Conservation (phyloP, 2,113 vertebrate species). For the Gnathonemus longibarbis region DNA sequence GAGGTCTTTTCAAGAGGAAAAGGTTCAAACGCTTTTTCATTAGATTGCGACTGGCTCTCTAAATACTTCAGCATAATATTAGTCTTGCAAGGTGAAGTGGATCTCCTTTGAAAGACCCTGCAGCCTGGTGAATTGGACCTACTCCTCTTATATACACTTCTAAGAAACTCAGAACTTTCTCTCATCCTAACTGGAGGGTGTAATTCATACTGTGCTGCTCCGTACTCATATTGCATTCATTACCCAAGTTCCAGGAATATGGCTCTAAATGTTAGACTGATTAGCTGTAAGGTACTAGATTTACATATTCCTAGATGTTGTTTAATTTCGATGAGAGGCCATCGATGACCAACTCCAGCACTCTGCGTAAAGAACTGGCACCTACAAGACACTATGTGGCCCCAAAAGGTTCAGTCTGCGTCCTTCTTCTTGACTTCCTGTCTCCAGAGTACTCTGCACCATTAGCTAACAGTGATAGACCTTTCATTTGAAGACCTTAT, state of each 20-base stretch:
- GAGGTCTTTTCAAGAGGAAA: neutral
- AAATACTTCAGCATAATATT: neutral
- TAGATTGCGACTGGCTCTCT: neutral
- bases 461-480: neutral
- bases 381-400: neutral
- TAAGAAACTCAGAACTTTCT: neutral
- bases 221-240: neutral
- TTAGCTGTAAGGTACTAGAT: neutral
- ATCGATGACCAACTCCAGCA: neutral
- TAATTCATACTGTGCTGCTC: neutral
- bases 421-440: neutral
- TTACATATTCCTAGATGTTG: neutral
- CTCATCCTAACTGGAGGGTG: neutral
- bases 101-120: neutral
- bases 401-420: neutral
- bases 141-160: neutral
- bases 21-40: neutral
- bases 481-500: neutral
- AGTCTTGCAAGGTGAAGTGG: neutral
- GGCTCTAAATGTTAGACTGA: neutral
- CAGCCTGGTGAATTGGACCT: neutral
- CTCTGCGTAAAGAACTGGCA: neutral
- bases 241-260: neutral
- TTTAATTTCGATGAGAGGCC: neutral
- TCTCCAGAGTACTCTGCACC: neutral